phyloP scores from a whole-genome alignment of 2,888 invertebrate genomes.

The Desoria tigrina region DNA sequence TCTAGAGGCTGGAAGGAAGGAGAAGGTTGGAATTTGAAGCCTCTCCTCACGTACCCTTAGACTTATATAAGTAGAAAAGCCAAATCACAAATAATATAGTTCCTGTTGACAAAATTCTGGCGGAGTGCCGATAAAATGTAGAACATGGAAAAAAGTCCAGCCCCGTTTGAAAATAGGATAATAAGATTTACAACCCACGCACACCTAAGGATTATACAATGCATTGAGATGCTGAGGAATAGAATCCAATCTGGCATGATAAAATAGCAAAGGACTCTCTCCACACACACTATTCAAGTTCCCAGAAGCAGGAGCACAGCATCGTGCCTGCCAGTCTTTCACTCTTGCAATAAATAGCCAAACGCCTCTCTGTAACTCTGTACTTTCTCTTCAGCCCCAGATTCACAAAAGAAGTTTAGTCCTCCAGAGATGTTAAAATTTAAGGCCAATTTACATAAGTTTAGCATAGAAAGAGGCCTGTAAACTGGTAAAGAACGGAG shows the following conservation, averaged over 20 bases:
- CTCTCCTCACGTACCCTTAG: background rate
- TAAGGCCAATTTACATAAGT: conserved; percentile 2
- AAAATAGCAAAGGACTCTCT: no score
- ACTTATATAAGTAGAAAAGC: conserved; percentile 4
- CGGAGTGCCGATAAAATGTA: conserved; percentile 11
- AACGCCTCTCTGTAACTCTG: background rate
- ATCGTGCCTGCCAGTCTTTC: background rate
- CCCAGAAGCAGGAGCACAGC: background rate
- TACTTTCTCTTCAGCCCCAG: background rate
- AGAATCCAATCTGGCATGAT: background rate
- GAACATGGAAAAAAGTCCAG: conserved; percentile 6
- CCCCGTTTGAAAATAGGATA: conserved; percentile 11
- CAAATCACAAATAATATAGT: conserved; percentile 20
- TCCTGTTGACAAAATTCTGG: conserved; percentile 18
- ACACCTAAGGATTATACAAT: conserved; percentile 7
- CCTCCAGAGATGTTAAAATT: conserved; percentile 6
- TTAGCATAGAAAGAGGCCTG: background rate
- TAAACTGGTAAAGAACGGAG: background rate
- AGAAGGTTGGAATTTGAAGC: background rate
- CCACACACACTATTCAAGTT: background rate
- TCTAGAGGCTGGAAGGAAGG: background rate
- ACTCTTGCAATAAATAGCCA: conserved; percentile 2
- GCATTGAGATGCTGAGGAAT: background rate
- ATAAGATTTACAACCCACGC: background rate
- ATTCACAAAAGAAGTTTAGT: background rate